These are phyloP conservation scores for Palaemon carinicauda DNA, from an alignment of 1,140 invertebrate genomes.

Conservation along the genomic window DNA sequence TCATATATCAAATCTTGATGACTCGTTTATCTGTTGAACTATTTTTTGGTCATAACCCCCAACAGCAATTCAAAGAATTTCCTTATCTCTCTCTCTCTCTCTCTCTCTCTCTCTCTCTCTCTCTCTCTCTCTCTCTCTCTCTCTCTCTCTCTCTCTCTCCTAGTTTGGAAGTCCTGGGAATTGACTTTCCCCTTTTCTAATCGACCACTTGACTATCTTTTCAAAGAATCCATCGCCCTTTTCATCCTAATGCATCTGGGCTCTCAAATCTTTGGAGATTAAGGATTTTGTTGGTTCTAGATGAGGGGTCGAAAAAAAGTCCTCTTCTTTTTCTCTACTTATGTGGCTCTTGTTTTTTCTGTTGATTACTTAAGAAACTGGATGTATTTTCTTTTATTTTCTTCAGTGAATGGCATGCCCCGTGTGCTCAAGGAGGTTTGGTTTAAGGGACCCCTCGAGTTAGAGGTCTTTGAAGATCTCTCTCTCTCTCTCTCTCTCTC, in stretches of 20 bases:
- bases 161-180: not conserved
- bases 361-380: not conserved
- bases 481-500: constrained; percentile 4
- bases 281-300: no score
- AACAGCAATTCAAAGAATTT: not conserved
- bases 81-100: not conserved
- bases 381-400: not conserved
- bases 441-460: not conserved
- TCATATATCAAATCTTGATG: not conserved
- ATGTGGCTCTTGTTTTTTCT: not conserved
- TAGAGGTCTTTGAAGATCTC: not conserved
- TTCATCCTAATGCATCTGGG: not conserved
- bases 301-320: no score
- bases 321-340: no score
- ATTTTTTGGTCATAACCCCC: not conserved
- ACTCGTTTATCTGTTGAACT: not conserved
- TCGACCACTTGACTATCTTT: not conserved
- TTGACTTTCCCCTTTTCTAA: not conserved
- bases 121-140: not conserved
- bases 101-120: not conserved
- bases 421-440: not conserved
- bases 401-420: not conserved
- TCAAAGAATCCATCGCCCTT: not conserved
- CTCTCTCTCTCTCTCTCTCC: not conserved
- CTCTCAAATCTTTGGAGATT: no score